phyloP scores from a whole-genome alignment of 2,888 invertebrate species.

The Ochlodes sylvanus region DNA sequence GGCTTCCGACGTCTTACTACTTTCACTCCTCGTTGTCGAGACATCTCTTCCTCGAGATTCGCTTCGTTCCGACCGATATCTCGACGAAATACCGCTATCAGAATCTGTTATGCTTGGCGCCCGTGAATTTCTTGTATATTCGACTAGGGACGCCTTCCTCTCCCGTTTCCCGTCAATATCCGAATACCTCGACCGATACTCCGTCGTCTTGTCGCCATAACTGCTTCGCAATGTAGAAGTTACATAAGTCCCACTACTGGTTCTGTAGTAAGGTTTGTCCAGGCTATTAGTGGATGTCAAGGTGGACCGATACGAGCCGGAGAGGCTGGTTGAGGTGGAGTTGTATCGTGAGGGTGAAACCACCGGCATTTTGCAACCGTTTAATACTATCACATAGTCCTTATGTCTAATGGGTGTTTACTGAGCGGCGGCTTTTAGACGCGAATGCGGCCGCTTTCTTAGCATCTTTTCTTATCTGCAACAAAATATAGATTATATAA shows the following conservation, averaged over 20 bases:
- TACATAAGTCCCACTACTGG: conserved; percentile 73
- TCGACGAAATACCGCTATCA: conserved; percentile 72
- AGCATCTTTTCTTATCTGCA: conserved; percentile 68
- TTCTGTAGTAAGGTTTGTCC: conserved; percentile 83
- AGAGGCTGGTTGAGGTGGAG: conserved; percentile 71
- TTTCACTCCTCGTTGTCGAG: conserved; percentile 83
- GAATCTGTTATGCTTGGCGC: conserved; percentile 79
- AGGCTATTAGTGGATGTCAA: conserved; percentile 76
- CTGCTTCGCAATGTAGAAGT: conserved; percentile 63
- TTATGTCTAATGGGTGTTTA: conserved; percentile 36
- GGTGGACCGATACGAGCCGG: conserved; percentile 79
- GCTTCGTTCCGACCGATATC: conserved; percentile 73
- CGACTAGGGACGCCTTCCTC: conserved; percentile 69
- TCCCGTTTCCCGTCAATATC: conserved; percentile 76
- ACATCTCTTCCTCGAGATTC: conserved; percentile 83
- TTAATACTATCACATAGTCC: conserved; percentile 29
- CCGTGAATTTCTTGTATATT: conserved; percentile 66
- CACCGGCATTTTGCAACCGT: conserved; percentile 79
- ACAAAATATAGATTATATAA: conserved; percentile 49
- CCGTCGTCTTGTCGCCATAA: conserved; percentile 69
- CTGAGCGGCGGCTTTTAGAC: conserved; percentile 55
- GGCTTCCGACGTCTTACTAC: conserved; percentile 73
- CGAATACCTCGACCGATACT: conserved; percentile 67
- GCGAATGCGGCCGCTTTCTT: conserved; percentile 66
- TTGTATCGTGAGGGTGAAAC: conserved; percentile 83